Evolutionary conservation across 2,797 vertebrate genomes (phyloP), one percentile per base, ranked within the genome.

Genomic region (Galago senegalensis): DNA sequence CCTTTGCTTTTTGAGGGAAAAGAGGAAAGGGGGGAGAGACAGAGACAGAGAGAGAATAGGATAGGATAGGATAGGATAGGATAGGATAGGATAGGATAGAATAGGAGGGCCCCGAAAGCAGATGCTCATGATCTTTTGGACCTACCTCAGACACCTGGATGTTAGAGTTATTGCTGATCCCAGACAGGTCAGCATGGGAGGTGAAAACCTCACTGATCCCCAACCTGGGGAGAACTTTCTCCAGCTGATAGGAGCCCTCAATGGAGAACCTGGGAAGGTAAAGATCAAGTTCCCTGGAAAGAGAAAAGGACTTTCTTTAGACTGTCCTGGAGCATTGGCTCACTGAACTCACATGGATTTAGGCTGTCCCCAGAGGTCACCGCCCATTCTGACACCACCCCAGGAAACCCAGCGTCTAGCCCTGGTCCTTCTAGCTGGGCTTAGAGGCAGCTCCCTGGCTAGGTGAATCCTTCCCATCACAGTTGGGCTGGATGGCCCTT

Each of bases 221-320:
- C 83, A 98, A 49, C 9, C 8, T 61, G 25, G 97, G 97, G n/a
- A 97, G 94, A 63, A 95, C 72, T 25, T 95, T 77, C 18, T 97
- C 79, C 91, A 98, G 86, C n/a, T 91, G 82, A 53, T 97, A 97
- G 61, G 93, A 89, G 3, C 90, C 89, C 49, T 93, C 83, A 0
- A 97, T 65, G 87, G 95, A 97, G 83, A 98, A 97, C 75, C 63
- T 97, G 61, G 97, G 97, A 14, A 97, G 83, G 58, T 72, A 82
- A 23, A 98, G 92, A 10, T 79, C 27, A 0, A 98, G 77, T 20
- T 29, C 7, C 60, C 97, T 98, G 18, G 8, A 61, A 46, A 89
- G n/a, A 89, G 34, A 37, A 60, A 18, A 81, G 67, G 20, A 23
- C 0, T 18, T 18, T 61, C 77, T 61, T 93, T 76, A 77, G 88